These are phyloP conservation scores for Elephas maximus DNA, from an alignment of 2,113 vertebrate genomes.

Conservation along the genomic window DNA sequence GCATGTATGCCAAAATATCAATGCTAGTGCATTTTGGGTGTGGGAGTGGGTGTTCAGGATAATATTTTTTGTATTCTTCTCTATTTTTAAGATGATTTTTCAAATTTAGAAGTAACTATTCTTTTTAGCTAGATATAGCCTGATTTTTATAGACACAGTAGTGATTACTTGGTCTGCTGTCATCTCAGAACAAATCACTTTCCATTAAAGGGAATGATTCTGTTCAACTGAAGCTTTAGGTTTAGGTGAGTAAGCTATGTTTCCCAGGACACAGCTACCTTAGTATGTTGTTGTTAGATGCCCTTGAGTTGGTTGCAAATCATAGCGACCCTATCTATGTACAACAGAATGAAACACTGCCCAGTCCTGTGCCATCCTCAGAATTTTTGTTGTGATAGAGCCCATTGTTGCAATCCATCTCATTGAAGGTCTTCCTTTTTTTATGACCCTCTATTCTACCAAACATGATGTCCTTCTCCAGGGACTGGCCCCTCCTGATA, in stretches of 20 bases:
- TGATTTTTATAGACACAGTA: conserved; percentile 11
- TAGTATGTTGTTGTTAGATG: too few relatives aligned
- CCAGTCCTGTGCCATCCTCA: too few relatives aligned
- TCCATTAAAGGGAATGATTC: neutral
- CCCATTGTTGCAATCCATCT: too few relatives aligned
- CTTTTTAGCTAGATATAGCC: neutral
- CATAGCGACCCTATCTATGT: too few relatives aligned
- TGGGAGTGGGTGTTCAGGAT: neutral
- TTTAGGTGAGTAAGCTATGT: neutral
- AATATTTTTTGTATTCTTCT: neutral
- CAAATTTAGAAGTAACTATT: neutral
- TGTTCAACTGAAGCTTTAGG: neutral
- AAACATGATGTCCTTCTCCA: too few relatives aligned
- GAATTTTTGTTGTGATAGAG: too few relatives aligned
- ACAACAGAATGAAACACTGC: too few relatives aligned
- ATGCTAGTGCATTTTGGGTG: neutral
- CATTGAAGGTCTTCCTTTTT: too few relatives aligned
- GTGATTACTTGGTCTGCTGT: neutral
- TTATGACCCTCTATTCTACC: too few relatives aligned
- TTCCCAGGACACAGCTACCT: neutral
- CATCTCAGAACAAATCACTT: neutral
- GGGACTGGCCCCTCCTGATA: too few relatives aligned
- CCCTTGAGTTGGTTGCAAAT: too few relatives aligned
- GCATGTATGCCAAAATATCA: neutral
- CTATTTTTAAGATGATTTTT: neutral